Evolutionary conservation across 1,140 invertebrate species (phyloP), one percentile per base, ranked within the genome.

Genomic region (Drosophila saltans): DNA sequence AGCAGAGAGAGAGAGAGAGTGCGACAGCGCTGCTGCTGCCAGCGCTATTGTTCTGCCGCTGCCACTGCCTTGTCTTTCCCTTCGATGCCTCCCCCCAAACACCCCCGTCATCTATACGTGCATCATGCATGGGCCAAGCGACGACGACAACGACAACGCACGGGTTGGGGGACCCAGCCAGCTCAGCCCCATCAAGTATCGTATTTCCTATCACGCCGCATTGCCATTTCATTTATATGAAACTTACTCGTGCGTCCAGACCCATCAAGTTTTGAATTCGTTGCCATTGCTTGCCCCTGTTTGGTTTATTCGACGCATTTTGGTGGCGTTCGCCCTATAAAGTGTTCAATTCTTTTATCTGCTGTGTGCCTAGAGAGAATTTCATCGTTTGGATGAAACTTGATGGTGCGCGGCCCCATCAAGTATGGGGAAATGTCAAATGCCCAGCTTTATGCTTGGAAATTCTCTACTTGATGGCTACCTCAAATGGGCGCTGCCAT

Each of bases 391-490:
- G 75, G 40, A n/a, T 3, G 11, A 36, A 43, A 80, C 75, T 85
- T 92, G 72, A 57, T 88, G 85, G 91, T 10, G 89, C 88, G 75
- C 26, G 77, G 91, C 91, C 8, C 91, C 91, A 92, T 68, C 78
- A 92, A 92, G 91, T 90, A 66, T 83, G 43, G 78, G 72, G 90
- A 92, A 75, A 92, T 92, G 91, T 92, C 91, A 92, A 92, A 92
- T 75, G 81, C 72, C 65, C 56, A 59, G 66, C 73, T 55, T 56
- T 75, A 83, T 89, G 78, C 59, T 55, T 63, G 55, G 57, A 75
- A 91, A 88, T 81, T 59, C 58, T 58, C 68, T 81, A 78, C 88
- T 86, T 92, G 82, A 58, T 92, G 84, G 91, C 66, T 91, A 84
- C 81, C 62, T 84, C 84, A 88, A 88, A 89, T 88, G 83, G 83